Evolutionary conservation across 1,140 invertebrate genomes (phyloP), one percentile per base, ranked within the genome.

Genomic region (Heliothis subflexa): DNA sequence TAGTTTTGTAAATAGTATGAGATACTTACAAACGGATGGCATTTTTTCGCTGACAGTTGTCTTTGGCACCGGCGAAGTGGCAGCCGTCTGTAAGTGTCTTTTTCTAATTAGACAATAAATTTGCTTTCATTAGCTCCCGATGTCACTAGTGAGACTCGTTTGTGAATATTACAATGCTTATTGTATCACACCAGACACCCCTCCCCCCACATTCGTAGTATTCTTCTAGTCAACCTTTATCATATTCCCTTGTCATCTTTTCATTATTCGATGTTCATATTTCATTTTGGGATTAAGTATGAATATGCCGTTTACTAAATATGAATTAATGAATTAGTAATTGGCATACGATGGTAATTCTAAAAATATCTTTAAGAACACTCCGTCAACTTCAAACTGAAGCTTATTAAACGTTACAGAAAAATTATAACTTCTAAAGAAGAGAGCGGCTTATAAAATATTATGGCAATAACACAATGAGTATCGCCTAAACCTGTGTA

Each of bases 61-160:
- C 33, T 9, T 9, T 47, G 40, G 33, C 61, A 1, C 11, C 61
- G 21, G 40, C 45, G 18, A 18, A 18, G 9, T 64, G 61, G 9
- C n/a, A n/a, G 3, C 33, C 61, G 11, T 64, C 45, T 55, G 54
- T 64, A 45, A 62, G 40, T 45, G 40, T 40, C 33, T n/a, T 64
- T 64, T 64, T 47, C 47, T 18, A 64, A 47, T 33, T 47, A 64
- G 40, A 45, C 7, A 18, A 18, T 45, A 11, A 11, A 47, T 64
- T 64, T 64, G 61, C 61, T 64, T 62, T 55, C 16, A 40, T 64
- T 47, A 64, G 61, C 61, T 64, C 13, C 61, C 33, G 40, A 64
- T 18, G 61, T 9, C 5, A 16, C 28, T 64, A 18, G 14, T 47
- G 33, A 12, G n/a, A n/a, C 9, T 16, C 11, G 16, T 64, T 64